Evolutionary conservation across 2,888 invertebrate species (phyloP), one percentile per base, ranked within the genome.

Genomic region (Agrochola litura): DNA sequence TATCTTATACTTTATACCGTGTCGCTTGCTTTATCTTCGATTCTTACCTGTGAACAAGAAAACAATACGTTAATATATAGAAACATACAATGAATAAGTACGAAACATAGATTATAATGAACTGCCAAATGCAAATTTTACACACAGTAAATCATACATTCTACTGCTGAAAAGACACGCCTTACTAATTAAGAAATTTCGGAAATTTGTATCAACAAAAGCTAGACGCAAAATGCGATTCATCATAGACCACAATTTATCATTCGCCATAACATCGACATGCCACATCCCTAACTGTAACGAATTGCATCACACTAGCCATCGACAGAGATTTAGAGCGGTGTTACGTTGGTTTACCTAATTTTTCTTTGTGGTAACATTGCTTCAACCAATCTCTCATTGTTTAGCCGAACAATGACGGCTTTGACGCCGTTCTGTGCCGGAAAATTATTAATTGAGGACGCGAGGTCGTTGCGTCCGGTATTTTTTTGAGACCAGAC

Each of bases 341-440:
- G 87, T 85, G 91, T 92, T 92, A 91, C 92, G 93, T 91, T 88
- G 91, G 92, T 93, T 95, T 93, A 93, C 94, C 93, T 91, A 95
- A 94, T 94, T 95, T 94, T 94, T 94, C 94, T 92, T 93, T 92
- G 92, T 92, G 85, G 83, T 84, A 88, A 88, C 90, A 90, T 90
- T 91, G 89, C 88, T 91, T 85, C 89, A 89, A 87, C 90, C 89
- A 89, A 91, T 91, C 91, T 90, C 90, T 91, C 92, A 93, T 95
- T 94, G 94, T 95, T 92, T 92, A 88, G 86, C 74, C 73, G 89
- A 92, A 94, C 94, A 95, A 95, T 94, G 91, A 91, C 81, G 81
- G 76, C 91, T 91, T 90, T 89, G 90, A 90, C 87, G 86, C 79
- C 76, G 88, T 83, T 89, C 84, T 79, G 87, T 85, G 89, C 91